Base-by-base conservation (phyloP, 2,797 vertebrate genomes). In the Sandelia bainsii region DNA sequence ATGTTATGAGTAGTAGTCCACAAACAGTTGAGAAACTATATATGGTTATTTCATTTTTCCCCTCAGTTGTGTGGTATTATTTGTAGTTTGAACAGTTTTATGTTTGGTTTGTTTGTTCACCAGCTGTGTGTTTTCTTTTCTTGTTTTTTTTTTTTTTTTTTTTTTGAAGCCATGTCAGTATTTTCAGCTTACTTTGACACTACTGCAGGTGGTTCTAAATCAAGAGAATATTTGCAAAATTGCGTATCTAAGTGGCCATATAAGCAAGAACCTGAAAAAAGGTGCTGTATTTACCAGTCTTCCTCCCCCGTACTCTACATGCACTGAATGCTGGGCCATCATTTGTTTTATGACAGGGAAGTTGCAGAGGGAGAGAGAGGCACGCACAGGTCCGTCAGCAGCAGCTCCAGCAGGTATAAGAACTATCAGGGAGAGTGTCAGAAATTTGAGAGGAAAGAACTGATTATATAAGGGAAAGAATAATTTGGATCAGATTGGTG, bases 331-430 rank as follows among this genome's bases (percentile, higher is more conserved):
- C 58, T 74, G 20, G 77, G 84, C 69, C 74, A 75, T 68, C 67
- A 6, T 91, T 88, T 87, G 77, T 90, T 82, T 88, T 81, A 79
- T 78, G 73, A 89, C 86, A 95, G 81, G 93, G 74, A 84, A 92
- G 86, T 66, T 87, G 91, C 46, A 85, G 82, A 74, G 84, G 58
- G 56, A 84, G 81, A 68, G 93, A 87, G 62, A 80, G 92, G 27
- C 92, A 92, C 40, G 89, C 93, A 77, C 93, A 95, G 72, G 94
- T 93, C 80, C 93, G 81, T 72, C 94, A 95, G 75, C 93, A 94
- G 64, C 95, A 96, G 46, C 87, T 94, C 3, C 95, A 96, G 86
- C 95, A 96, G 95, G 95, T 96, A 92, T 87, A 77, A 77, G 69
- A 79, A 40, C 49, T 65, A 56, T 78, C 56, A 87, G 87, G 71